Conservation (phyloP, 2,888 invertebrate genomes). For the Lottia scabra region DNA sequence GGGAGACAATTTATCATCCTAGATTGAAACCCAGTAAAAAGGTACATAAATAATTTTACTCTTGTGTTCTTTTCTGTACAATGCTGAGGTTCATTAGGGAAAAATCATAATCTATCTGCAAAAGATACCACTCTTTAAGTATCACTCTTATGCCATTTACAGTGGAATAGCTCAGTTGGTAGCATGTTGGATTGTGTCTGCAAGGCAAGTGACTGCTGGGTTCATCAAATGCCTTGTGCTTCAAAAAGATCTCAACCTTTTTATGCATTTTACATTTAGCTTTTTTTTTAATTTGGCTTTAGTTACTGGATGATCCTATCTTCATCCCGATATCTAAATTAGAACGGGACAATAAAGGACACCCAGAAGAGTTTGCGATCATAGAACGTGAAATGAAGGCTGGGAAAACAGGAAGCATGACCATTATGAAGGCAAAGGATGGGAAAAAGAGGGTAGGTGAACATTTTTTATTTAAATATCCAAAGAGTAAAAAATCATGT, state of each 20-base stretch:
- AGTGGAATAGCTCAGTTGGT: no score
- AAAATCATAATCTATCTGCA: neutral
- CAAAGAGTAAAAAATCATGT: neutral
- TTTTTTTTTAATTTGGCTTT: slow-evolving; percentile 13
- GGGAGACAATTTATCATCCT: slow-evolving; percentile 70
- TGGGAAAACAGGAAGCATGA: slow-evolving; percentile 53
- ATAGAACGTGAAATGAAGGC: slow-evolving; percentile 63
- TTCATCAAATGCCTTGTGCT: no score
- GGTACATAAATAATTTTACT: slow-evolving; percentile 43
- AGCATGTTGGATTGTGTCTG: no score
- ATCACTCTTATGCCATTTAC: no score
- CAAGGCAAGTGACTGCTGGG: no score
- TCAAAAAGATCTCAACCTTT: no score
- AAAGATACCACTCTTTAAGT: neutral
- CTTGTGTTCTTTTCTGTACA: neutral
- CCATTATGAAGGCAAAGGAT: slow-evolving; percentile 51
- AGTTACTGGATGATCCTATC: slow-evolving; percentile 69
- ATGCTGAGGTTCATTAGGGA: neutral
- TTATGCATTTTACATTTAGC: no score
- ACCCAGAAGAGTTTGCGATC: slow-evolving; percentile 62
- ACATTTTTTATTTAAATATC: neutral
- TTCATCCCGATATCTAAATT: slow-evolving; percentile 68
- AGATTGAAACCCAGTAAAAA: slow-evolving; percentile 68
- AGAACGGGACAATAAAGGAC: slow-evolving; percentile 65
- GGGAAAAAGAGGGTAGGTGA: slow-evolving; percentile 51